Conservation (phyloP, 2,113 vertebrate genomes). For the Ariopsis seemanni region DNA sequence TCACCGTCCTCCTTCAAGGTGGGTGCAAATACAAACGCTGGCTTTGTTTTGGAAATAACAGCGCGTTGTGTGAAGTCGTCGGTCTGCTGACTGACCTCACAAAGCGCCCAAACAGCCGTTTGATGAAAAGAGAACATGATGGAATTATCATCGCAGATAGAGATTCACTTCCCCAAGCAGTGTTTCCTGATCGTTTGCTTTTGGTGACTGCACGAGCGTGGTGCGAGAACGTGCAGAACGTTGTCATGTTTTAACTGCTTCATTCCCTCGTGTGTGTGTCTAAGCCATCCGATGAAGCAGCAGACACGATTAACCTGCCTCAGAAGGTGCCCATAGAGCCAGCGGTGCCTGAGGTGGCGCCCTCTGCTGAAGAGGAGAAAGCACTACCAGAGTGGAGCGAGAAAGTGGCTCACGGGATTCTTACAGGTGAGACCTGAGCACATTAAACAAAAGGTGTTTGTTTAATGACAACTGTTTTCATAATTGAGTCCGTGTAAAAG, state of each 20-base stretch:
- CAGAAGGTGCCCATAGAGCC: conserved; percentile 78
- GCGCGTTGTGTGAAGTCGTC: conserved; percentile 32
- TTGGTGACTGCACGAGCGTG: conserved; percentile 10
- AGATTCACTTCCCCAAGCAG: neutral
- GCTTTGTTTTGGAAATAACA: conserved; percentile 46
- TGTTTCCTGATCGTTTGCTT: neutral
- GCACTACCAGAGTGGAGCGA: conserved; percentile 93
- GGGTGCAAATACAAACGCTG: conserved; percentile 26
- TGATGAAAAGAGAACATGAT: neutral
- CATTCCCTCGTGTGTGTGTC: conserved; percentile 18
- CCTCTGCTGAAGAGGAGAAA: conserved; percentile 60
- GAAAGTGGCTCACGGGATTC: conserved; percentile 90
- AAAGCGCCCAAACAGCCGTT: conserved; percentile 13
- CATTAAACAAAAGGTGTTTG: neutral
- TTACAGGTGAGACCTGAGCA: conserved; percentile 78
- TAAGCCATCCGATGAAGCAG: conserved; percentile 79
- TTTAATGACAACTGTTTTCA: too few relatives aligned
- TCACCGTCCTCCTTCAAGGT: conserved; percentile 19
- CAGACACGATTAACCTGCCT: conserved; percentile 81
- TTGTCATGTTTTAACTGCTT: conserved; percentile 39
- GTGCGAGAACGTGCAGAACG: neutral
- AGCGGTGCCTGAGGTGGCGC: conserved; percentile 60
- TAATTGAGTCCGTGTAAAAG: too few relatives aligned
- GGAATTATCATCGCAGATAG: conserved; percentile 11
- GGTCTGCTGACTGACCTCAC: conserved; percentile 37